These are phyloP conservation scores for Gerosis bhagava DNA, from an alignment of 2,888 invertebrate species.

Conservation along the genomic window DNA sequence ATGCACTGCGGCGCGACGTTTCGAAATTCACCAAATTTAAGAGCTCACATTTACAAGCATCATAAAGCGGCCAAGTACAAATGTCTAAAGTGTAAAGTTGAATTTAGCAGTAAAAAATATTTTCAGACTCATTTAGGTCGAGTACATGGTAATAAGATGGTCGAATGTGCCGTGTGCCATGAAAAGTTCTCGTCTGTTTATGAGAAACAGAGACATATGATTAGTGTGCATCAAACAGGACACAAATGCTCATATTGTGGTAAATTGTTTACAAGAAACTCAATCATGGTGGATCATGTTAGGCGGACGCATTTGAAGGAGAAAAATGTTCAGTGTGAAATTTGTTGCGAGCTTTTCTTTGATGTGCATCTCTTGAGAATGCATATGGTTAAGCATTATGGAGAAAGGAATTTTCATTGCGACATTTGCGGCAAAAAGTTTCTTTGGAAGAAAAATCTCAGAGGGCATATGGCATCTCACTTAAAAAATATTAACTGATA, in stretches of 20 bases:
- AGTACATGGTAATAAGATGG: constrained; percentile 42
- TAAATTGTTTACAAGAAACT: constrained; percentile 46
- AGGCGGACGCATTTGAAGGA: constrained; percentile 50
- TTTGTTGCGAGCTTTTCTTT: constrained; percentile 51
- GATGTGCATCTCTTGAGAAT: constrained; percentile 45
- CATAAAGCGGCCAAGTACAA: constrained; percentile 34
- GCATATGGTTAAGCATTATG: constrained; percentile 70
- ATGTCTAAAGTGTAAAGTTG: constrained; percentile 43
- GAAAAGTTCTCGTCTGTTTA: constrained; percentile 45
- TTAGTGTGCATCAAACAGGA: constrained; percentile 41
- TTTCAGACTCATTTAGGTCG: constrained; percentile 21
- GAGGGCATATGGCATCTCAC: constrained; percentile 62
- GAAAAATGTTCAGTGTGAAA: constrained; percentile 47
- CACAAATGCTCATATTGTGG: constrained; percentile 49
- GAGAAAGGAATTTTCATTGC: constrained; percentile 72
- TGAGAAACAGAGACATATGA: constrained; percentile 43
- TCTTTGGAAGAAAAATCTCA: constrained; percentile 78
- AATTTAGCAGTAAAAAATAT: constrained; percentile 32
- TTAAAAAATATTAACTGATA: constrained; percentile 16
- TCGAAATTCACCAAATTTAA: constrained; percentile 37
- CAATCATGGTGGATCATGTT: constrained; percentile 48
- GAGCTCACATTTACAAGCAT: constrained; percentile 39
- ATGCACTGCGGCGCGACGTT: constrained; percentile 41
- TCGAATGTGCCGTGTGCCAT: constrained; percentile 42
- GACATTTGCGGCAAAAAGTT: constrained; percentile 78